Percentiles rank a stretch among this genome's conserved stretches.
These are phyloP conservation scores for Babylonia areolata DNA, from an alignment of 1,140 invertebrate genomes.

Conservation along the genomic window DNA sequence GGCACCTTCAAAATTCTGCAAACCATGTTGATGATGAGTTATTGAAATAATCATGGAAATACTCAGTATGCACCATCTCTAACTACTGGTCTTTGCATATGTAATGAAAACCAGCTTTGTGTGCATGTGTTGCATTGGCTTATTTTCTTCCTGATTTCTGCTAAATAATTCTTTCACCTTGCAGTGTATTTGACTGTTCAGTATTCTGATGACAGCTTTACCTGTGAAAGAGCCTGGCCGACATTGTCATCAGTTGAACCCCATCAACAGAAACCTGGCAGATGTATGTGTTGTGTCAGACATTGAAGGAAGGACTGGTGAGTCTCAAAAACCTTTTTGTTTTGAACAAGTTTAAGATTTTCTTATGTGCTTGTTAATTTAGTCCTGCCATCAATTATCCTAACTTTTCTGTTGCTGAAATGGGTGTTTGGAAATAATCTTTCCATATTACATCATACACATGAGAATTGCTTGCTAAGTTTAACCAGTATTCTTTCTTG, in stretches of 20 bases:
- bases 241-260: slow-evolving; percentile 7
- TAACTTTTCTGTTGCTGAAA: too few relatives aligned
- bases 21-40: too few relatives aligned
- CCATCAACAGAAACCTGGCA: background rate
- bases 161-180: background rate
- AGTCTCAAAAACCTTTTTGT: background rate
- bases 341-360: too few relatives aligned
- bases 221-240: background rate
- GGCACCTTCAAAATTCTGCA: too few relatives aligned
- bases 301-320: slow-evolving; percentile 48
- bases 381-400: too few relatives aligned
- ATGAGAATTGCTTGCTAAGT: too few relatives aligned
- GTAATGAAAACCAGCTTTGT: background rate
- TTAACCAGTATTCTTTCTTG: background rate
- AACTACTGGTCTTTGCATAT: background rate
- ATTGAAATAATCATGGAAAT: too few relatives aligned
- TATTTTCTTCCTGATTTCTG: background rate
- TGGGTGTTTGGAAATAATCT: too few relatives aligned
- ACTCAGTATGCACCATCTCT: too few relatives aligned
- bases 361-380: too few relatives aligned
- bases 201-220: background rate
- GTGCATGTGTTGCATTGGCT: background rate
- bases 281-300: slow-evolving; percentile 43
- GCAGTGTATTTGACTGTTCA: background rate
- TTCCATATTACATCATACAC: too few relatives aligned